These are phyloP conservation scores for Hormaphis cornu DNA, from an alignment of 1,140 invertebrate species.

Conservation along the genomic window DNA sequence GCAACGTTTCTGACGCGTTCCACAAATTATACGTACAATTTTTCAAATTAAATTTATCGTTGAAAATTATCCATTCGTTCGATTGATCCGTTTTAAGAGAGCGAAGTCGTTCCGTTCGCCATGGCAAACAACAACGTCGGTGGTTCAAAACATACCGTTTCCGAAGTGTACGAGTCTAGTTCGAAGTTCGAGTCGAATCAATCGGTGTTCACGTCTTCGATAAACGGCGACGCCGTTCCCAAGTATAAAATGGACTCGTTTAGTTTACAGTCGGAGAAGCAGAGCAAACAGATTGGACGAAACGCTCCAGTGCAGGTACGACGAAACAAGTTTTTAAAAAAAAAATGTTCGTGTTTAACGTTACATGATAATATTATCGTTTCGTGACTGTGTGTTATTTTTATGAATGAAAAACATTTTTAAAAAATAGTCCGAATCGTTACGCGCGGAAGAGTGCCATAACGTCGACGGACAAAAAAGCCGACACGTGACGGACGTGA, in stretches of 20 bases:
- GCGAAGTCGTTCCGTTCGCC: background rate
- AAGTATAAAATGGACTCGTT: slow-evolving; percentile 24
- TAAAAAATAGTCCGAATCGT: slow-evolving; percentile 37
- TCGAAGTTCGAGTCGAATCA: slow-evolving; percentile 32
- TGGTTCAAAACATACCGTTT: background rate
- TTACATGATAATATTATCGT: no score
- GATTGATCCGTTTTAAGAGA: no score
- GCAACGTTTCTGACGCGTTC: background rate
- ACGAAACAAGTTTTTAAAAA: no score
- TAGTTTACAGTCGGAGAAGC: slow-evolving; percentile 34
- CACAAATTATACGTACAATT: background rate
- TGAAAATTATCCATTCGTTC: no score
- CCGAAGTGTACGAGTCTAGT: slow-evolving; percentile 5
- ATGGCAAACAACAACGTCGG: background rate
- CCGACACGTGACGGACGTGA: slow-evolving; percentile 6
- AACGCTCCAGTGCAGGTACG: slow-evolving; percentile 39
- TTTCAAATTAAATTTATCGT: no score
- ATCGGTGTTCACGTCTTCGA: slow-evolving; percentile 22
- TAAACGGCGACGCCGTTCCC: background rate
- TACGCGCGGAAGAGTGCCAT: slow-evolving; percentile 38
- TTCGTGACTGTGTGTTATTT: no score
- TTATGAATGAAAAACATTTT: background rate
- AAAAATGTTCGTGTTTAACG: no score
- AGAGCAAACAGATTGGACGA: slow-evolving; percentile 39
- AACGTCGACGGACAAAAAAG: slow-evolving; percentile 37